Base-by-base conservation (phyloP, 2,113 vertebrate species). In the Rhinolophus ferrumequinum region DNA sequence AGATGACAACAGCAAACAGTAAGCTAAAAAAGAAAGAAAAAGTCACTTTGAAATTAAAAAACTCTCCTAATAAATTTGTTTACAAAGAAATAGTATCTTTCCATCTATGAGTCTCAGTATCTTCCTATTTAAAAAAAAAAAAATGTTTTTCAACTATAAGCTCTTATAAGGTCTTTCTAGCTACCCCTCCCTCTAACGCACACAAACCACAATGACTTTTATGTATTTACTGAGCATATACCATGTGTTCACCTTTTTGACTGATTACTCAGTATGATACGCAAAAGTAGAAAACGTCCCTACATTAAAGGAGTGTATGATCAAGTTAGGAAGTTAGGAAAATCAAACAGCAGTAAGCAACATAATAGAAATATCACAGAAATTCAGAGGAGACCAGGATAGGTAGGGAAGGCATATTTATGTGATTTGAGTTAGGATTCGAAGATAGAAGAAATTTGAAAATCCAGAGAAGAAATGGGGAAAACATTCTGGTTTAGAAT, bases 21-120 rank as follows among this genome's bases (percentile, higher is more conserved):
- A 75, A 86, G 35, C 21, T 47, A 50, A 67, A 86, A 90, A 80
- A 58, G 6, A 33, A 73, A 77, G 30, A 66, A 90, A 62, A 88
- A 41, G 38, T 77, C 62, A 92, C 28, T 87, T 58, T 67, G 38
- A 79, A 95, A 92, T 66, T 54, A 38, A 22, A 90, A 72, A 87
- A 56, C 2, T 75, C 33, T 91, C 7, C 16, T 76, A 96, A 86
- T 52, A 67, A 82, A 50, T 75, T 60, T 50, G 14, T 30, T 72
- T 85, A 89, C 30, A 64, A 85, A 81, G 35, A 92, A 92, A 76
- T n/a, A 79, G 70, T 89, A 88, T 13, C 60, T 7, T 80, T 44
- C 19, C 8, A 6, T 47, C 56, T 54, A n/a, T n/a, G 41, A 73
- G 22, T 89, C n/a, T 94, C 35, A 33, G 28, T 75, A 77, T 79